Evolutionary conservation across 2,888 invertebrate species (phyloP), one percentile per base, ranked within the genome.

Genomic region (Agriotes lineatus): DNA sequence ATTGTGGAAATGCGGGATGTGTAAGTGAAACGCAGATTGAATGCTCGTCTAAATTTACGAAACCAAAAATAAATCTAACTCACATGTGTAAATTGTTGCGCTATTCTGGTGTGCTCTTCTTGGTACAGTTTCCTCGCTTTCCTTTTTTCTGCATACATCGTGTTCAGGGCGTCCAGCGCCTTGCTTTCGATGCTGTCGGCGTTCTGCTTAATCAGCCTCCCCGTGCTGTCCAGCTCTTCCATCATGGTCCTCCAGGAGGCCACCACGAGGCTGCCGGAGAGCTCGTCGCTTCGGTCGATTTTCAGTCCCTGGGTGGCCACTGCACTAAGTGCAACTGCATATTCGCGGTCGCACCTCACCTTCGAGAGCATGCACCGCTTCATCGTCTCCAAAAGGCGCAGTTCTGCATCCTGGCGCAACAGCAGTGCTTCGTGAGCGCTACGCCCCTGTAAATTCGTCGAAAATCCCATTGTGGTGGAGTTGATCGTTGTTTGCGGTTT

Each of bases 331-430:
- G 94, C 93, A 35, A 92, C 87, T 1, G 96, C 94, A 84, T 97
- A 97, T 80, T 97, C 96, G 75, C 94, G 89, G 83, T 97, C 97
- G 80, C 93, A 94, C 85, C 96, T 95, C 82, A 96, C 92, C 86
- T 96, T 94, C 75, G 92, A 90, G 75, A 91, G 89, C 65, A 97
- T 88, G 79, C 96, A 95, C 71, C 96, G 87, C 80, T 94, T 93
- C 91, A 97, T 96, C 72, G 92, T 92, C 82, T 97, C 97, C 88
- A 97, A 89, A 52, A 97, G 90, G 75, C 95, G 90, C 67, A 97
- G 88, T 85, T 97, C 97, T 16, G 96, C 95, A 83, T 97, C 97
- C 85, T 97, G 96, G 62, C 97, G 90, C 70, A 91, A 90, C 76
- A 97, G 87, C 77, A 97, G 87, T 73, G 96, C 96, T 85, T 96